These are phyloP conservation scores for Drosophila recens DNA, from an alignment of 2,888 invertebrate genomes.

Conservation along the genomic window DNA sequence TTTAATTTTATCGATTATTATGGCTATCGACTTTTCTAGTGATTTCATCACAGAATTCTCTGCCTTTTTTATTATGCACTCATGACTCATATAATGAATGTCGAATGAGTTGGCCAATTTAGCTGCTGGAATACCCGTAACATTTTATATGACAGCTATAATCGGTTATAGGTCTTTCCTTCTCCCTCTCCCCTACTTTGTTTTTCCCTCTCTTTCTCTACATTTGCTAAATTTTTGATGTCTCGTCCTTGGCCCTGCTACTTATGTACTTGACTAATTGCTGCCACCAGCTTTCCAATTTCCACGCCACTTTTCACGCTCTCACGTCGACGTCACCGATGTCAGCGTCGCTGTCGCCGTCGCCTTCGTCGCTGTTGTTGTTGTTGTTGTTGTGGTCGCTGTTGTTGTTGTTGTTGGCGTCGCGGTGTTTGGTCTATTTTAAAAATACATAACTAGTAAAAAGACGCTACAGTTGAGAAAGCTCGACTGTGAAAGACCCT, in stretches of 20 bases:
- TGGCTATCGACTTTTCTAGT: background rate
- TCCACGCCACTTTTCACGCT: slow-evolving; percentile 26
- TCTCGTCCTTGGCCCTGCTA: slow-evolving; percentile 44
- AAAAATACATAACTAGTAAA: slow-evolving; percentile 44
- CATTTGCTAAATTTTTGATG: background rate
- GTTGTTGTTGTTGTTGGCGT: slow-evolving; percentile 4
- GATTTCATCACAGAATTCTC: slow-evolving; percentile 2
- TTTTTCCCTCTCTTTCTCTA: background rate
- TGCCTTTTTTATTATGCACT: background rate
- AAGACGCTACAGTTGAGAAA: background rate
- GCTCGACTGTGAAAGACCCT: background rate
- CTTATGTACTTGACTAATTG: slow-evolving; percentile 35
- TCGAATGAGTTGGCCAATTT: background rate
- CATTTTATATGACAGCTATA: background rate
- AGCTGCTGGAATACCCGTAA: slow-evolving; percentile 1
- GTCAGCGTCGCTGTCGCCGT: slow-evolving; percentile 5
- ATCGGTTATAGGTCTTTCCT: background rate
- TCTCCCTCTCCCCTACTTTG: background rate
- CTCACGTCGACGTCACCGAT: slow-evolving; percentile 25
- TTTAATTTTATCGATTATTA: background rate
- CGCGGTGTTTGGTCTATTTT: slow-evolving; percentile 39
- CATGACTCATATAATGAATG: slow-evolving; percentile 2
- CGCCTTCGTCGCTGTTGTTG: slow-evolving; percentile 5
- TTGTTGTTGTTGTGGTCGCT: slow-evolving; percentile 6
- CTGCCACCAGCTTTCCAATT: slow-evolving; percentile 35